These are phyloP conservation scores for Sebastes ruberrimus DNA, from an alignment of 2,797 vertebrate genomes.

Conservation along the genomic window DNA sequence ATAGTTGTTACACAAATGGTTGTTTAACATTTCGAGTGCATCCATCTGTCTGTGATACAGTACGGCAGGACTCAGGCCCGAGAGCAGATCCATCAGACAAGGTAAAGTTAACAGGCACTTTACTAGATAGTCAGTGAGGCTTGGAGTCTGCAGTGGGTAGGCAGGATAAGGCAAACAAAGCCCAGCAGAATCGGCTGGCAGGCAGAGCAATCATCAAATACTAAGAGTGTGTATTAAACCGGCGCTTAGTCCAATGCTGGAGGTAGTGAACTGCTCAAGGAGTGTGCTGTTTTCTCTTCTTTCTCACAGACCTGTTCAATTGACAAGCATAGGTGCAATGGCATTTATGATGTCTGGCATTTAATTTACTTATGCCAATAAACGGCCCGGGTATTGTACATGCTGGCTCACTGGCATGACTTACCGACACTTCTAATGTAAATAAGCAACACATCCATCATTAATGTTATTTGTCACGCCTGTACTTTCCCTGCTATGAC, in stretches of 20 bases:
- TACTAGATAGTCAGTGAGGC: slow-evolving; percentile 1
- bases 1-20: background rate
- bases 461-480: background rate
- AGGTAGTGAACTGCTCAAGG: background rate
- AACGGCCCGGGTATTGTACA: background rate
- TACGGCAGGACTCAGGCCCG: background rate
- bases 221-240: background rate
- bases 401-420: background rate
- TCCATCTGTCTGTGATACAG: slow-evolving; percentile 31
- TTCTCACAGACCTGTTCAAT: background rate
- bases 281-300: background rate
- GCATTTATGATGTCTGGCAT: background rate
- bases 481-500: background rate
- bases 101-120: slow-evolving; percentile 24
- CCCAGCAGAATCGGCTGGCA: background rate
- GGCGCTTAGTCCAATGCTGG: background rate
- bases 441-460: background rate
- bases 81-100: slow-evolving; percentile 26
- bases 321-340: background rate
- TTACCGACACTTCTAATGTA: background rate
- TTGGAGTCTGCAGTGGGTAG: slow-evolving; percentile 12
- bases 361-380: background rate
- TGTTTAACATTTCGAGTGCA: background rate
- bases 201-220: slow-evolving; percentile 9
- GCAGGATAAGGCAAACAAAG: slow-evolving; percentile 31